Conservation (phyloP, 2,113 vertebrate species). For the Addax nasomaculatus region DNA sequence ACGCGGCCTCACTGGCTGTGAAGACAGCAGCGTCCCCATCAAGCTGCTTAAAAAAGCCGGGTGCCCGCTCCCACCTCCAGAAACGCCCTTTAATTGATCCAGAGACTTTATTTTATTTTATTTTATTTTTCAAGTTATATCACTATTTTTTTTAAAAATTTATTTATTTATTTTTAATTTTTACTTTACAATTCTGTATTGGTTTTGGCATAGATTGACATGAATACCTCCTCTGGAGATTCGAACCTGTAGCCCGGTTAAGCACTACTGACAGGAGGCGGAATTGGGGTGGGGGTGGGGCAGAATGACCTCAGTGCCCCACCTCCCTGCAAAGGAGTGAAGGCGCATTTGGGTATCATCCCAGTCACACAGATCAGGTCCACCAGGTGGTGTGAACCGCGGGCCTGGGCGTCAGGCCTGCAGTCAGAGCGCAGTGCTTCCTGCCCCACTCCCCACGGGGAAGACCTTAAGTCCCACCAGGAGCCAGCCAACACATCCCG, state of each 20-base stretch:
- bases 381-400: not conserved
- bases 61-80: not conserved
- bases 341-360: not conserved
- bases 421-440: not conserved
- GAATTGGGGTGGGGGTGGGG: not conserved
- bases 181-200: too few relatives aligned
- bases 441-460: not conserved
- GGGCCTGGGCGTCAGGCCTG: not conserved
- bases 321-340: not conserved
- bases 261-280: not conserved
- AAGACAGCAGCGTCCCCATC: not conserved
- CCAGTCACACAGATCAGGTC: not conserved
- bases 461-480: not conserved
- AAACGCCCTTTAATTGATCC: not conserved
- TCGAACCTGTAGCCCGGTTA: not conserved
- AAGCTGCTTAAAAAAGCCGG: not conserved
- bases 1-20: not conserved
- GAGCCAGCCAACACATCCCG: not conserved
- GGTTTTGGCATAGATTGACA: too few relatives aligned
- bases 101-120: not conserved
- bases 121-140: too few relatives aligned
- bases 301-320: not conserved
- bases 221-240: not conserved
- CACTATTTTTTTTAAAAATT: too few relatives aligned
- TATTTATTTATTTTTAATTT: too few relatives aligned